These are phyloP conservation scores for Chionoecetes opilio DNA, from an alignment of 1,140 invertebrate genomes.

Conservation along the genomic window DNA sequence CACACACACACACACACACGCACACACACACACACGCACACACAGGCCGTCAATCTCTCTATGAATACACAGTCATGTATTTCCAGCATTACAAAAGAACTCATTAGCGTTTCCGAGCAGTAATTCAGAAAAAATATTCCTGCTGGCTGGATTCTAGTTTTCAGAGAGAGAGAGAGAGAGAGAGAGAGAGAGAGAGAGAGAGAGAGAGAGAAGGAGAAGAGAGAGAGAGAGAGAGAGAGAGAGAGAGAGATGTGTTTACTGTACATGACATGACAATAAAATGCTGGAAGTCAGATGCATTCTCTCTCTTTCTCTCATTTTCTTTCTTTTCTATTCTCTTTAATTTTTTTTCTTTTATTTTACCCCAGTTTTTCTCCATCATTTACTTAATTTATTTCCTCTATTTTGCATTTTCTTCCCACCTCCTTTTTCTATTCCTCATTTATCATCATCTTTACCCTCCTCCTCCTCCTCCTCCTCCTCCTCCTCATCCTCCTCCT, in stretches of 20 bases:
- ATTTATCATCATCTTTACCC: background rate
- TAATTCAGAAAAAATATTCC: background rate
- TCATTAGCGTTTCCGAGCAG: background rate
- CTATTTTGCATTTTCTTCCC: background rate
- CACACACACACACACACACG: constrained; percentile 16
- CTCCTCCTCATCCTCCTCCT: too few relatives aligned
- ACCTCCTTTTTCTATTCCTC: too few relatives aligned
- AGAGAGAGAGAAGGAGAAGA: too few relatives aligned
- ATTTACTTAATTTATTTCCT: background rate
- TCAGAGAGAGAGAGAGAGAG: background rate
- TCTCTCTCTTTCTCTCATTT: background rate
- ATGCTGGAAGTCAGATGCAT: background rate
- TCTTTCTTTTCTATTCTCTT: background rate
- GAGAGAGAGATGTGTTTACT: background rate
- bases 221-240: background rate
- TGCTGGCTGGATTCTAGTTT: background rate
- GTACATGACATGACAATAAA: background rate
- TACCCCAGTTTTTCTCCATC: background rate
- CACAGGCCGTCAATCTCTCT: background rate
- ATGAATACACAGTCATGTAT: background rate
- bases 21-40: background rate
- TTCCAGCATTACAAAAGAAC: background rate
- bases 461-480: background rate
- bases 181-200: background rate
- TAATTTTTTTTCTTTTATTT: background rate